Conservation (phyloP, 2,113 vertebrate species). For the Oenanthe melanoleuca region DNA sequence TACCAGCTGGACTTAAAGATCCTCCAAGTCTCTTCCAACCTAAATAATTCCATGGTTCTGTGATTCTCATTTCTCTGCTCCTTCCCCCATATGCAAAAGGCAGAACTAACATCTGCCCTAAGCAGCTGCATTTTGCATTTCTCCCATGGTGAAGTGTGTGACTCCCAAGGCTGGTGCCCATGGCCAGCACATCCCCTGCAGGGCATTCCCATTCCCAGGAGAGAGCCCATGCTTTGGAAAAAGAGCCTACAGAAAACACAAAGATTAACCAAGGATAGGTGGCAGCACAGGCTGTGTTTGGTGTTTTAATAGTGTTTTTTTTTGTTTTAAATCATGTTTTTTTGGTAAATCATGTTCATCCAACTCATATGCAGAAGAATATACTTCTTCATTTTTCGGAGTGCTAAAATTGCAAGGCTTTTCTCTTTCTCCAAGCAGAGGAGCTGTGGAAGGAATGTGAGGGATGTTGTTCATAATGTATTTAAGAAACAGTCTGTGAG, state of each 20-base stretch:
- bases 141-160: background rate
- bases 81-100: background rate
- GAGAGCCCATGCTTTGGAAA: background rate
- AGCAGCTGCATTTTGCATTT: background rate
- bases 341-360: background rate
- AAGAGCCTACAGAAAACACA: background rate
- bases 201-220: background rate
- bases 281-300: constrained; percentile 50
- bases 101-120: background rate
- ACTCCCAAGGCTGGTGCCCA: background rate
- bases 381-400: background rate
- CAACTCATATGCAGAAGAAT: background rate
- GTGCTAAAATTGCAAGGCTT: background rate
- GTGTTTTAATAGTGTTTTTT: constrained; percentile 18
- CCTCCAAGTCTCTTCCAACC: background rate
- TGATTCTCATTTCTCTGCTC: background rate
- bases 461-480: constrained; percentile 39
- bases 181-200: background rate
- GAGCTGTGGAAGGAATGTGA: constrained; percentile 30
- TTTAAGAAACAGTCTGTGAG: constrained; percentile 40
- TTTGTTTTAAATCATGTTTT: constrained; percentile 20
- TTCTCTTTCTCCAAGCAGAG: background rate
- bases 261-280: constrained; percentile 42
- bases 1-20: background rate
- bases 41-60: background rate